phyloP scores from a whole-genome alignment of 2,888 invertebrate species.

The Drosophila seclusa region DNA sequence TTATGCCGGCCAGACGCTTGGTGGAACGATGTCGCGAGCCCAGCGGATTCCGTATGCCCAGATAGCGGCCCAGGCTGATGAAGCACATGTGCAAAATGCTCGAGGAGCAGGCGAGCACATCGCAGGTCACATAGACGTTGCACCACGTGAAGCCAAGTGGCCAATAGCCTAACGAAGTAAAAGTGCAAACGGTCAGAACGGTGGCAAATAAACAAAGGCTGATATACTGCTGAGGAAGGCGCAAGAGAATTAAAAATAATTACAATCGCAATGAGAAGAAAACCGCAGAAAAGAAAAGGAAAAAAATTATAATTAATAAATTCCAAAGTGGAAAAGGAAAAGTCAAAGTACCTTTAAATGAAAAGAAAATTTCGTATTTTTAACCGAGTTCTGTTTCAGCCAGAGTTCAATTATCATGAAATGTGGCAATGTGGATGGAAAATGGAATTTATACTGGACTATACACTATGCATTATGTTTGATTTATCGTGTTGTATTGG shows the following conservation, averaged over 20 bases:
- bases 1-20: constrained; percentile 92
- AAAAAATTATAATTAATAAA: background rate
- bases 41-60: constrained; percentile 95
- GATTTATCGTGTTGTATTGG: background rate
- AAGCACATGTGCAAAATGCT: constrained; percentile 98
- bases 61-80: constrained; percentile 93
- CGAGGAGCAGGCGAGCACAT: constrained; percentile 97
- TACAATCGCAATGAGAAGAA: constrained; percentile 58
- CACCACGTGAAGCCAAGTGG: constrained; percentile 96
- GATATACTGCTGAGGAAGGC: constrained; percentile 7
- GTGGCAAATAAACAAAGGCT: background rate
- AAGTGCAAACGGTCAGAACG: background rate
- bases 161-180: constrained; percentile 91
- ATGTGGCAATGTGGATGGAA: background rate
- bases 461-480: background rate
- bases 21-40: constrained; percentile 94
- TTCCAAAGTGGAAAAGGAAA: background rate
- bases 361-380: background rate
- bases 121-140: constrained; percentile 97
- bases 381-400: background rate
- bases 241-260: constrained; percentile 54
- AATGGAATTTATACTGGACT: background rate
- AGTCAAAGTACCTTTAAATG: background rate
- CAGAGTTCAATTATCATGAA: background rate
- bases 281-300: background rate